Percentiles rank a stretch among this genome's conserved stretches.
Conservation (phyloP, 1,140 invertebrate genomes). For the Euglossa dilemma region DNA sequence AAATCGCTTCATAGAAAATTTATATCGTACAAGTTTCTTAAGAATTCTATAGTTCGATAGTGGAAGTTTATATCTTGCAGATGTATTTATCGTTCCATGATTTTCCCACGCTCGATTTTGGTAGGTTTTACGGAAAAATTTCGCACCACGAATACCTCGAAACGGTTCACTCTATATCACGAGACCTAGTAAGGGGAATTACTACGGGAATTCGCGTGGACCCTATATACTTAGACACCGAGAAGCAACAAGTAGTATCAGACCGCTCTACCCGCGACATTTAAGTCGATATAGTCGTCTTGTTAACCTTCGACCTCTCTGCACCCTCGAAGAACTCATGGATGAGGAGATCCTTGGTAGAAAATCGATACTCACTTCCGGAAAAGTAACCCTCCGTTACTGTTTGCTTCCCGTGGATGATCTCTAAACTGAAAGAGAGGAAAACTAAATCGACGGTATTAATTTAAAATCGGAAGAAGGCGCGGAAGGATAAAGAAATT, state of each 20-base stretch:
- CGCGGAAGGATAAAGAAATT: too few species aligned
- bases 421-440: too few species aligned
- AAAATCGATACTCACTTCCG: background rate
- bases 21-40: too few species aligned
- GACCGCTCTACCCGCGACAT: constrained; percentile 47
- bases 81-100: too few species aligned
- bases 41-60: too few species aligned
- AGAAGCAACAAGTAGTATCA: constrained; percentile 69
- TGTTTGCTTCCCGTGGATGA: too few species aligned
- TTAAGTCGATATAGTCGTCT: constrained; percentile 55
- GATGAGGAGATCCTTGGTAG: background rate
- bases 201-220: background rate
- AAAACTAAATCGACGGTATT: too few species aligned
- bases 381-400: background rate
- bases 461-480: too few species aligned
- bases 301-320: constrained; percentile 48
- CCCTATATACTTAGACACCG: constrained; percentile 12
- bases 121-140: background rate
- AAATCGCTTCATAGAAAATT: too few species aligned
- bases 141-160: background rate
- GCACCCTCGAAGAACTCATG: background rate
- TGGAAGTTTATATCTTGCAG: too few species aligned
- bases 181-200: background rate
- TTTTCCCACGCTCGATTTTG: too few species aligned
- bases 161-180: background rate